Evolutionary conservation across 2,797 vertebrate genomes (phyloP).

Genomic region (Clarias laeviceps): DNA sequence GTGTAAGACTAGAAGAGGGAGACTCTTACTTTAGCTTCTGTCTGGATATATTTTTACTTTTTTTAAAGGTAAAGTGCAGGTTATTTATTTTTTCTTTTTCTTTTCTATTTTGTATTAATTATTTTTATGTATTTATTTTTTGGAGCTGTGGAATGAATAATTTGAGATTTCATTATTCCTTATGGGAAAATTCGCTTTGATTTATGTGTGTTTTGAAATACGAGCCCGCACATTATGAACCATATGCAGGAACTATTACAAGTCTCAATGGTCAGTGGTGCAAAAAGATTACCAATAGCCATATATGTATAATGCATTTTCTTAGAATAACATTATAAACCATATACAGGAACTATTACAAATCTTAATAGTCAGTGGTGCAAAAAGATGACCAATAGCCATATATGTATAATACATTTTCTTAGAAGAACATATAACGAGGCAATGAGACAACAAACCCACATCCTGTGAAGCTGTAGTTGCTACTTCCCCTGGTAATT

Average conservation of each 20-base stretch:
- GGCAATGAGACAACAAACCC: neutral
- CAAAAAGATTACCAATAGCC: neutral
- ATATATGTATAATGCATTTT: neutral
- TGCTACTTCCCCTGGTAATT: slow-evolving; percentile 5
- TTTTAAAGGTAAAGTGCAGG: too few species aligned
- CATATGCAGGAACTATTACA: neutral
- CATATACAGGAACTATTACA: neutral
- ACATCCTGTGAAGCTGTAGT: neutral
- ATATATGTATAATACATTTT: neutral
- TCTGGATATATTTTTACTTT: too few species aligned
- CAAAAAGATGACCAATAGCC: neutral
- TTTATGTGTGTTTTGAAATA: too few species aligned
- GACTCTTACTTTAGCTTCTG: too few species aligned
- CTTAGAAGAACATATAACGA: neutral
- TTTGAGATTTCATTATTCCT: too few species aligned
- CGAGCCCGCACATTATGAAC: neutral
- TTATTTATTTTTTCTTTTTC: too few species aligned
- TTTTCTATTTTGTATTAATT: too few species aligned
- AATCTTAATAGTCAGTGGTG: neutral
- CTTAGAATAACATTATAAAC: neutral
- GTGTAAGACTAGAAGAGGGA: too few species aligned
- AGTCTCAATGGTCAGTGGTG: neutral
- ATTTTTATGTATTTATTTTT: too few species aligned
- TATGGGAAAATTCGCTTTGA: too few species aligned
- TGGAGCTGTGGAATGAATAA: too few species aligned